These are phyloP conservation scores for Anoplophora glabripennis DNA, from an alignment of 1,140 invertebrate species.

Conservation along the genomic window DNA sequence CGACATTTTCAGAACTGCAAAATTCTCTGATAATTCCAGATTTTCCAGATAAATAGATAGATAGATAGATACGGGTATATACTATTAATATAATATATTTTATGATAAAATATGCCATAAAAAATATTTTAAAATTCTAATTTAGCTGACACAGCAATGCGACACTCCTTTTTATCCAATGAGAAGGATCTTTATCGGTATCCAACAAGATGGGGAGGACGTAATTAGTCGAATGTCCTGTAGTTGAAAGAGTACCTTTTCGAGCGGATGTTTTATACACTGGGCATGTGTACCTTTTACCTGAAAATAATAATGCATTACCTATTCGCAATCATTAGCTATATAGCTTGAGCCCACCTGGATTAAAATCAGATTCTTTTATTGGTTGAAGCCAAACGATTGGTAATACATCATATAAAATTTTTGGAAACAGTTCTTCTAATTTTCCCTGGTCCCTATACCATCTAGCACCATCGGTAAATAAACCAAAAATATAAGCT, in stretches of 20 bases:
- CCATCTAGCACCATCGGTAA: conserved; percentile 83
- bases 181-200: conserved; percentile 63
- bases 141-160: conserved; percentile 74
- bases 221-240: conserved; percentile 90
- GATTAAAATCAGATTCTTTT: conserved; percentile 34
- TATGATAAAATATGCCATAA: not conserved
- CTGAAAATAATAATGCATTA: conserved; percentile 8
- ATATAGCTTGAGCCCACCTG: conserved; percentile 7
- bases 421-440: conserved; percentile 77
- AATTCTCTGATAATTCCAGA: too few relatives aligned
- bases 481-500: conserved; percentile 80
- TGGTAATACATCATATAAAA: conserved; percentile 78
- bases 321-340: too few relatives aligned
- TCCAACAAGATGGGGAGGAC: conserved; percentile 76
- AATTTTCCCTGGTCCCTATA: conserved; percentile 59
- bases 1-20: too few relatives aligned
- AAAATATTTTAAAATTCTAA: conserved; percentile 19
- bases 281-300: conserved; percentile 70
- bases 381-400: conserved; percentile 62
- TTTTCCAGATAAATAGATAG: too few relatives aligned
- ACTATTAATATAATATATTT: not conserved
- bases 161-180: conserved; percentile 87
- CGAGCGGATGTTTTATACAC: conserved; percentile 86
- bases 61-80: too few relatives aligned
- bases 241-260: conserved; percentile 78